Base-by-base conservation (phyloP, 2,797 vertebrate species). In the Coendou prehensilis region DNA sequence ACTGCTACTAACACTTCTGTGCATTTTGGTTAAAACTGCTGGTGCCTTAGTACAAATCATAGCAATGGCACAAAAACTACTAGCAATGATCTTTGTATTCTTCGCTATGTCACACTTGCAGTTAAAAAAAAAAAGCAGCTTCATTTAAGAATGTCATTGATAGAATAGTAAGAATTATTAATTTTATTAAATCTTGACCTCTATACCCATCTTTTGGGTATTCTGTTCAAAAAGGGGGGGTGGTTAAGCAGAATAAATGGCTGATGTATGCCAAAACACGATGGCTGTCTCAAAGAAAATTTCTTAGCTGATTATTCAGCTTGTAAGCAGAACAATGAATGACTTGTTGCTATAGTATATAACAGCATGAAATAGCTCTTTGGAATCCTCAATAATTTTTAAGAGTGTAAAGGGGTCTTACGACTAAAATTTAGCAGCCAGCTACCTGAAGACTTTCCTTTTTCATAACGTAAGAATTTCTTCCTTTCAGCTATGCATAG, bases 401-500 rank as follows among this genome's bases (percentile, higher is more conserved):
- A 84, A 91, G 47, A 79, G 3, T 73, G 26, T 93, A 91, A 95
- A 73, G 56, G 15, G 22, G 47, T 84, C 76, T 22, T 82, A 63
- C 87, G 41, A 75, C 20, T 88, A 69, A 92, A 92, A 89, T 6
- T 82, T 57, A 76, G 67, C 91, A 22, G 84, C 73, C 5, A 64
- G 47, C 23, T 80, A 91, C 45, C 3, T 69, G 33, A 33, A 94
- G 41, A 79, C 37, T 47, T 79, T 78, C 33, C 30, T 83, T 89
- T 86, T 82, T 71, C 75, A 89, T 13, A 86, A 56, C 64, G 61
- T 3, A 89, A 67, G 26, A 94, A 64, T 76, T 20, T n/a, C 45
- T 71, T 79, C 13, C 56, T 57, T 96, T 95, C 76, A 95, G 64
- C 47, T 89, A 89, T 37, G 26, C 71, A 71, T 23, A 85, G 26